Evolutionary conservation across 2,113 vertebrate genomes (phyloP).

Genomic region (Suricata suricatta): DNA sequence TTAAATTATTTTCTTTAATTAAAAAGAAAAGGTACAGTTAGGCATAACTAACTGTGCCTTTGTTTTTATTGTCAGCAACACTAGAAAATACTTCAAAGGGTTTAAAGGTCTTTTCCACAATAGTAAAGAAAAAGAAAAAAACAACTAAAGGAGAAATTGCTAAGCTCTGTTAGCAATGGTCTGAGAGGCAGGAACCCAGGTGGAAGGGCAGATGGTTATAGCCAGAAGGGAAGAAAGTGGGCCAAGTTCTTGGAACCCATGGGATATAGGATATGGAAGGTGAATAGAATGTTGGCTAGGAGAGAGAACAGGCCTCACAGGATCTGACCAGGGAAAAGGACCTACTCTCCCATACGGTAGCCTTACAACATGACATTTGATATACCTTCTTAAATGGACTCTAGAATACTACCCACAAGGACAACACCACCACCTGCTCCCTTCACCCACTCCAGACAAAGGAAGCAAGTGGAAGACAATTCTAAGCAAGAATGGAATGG

Average conservation of each 20-base stretch:
- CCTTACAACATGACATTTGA: neutral
- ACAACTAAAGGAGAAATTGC: neutral
- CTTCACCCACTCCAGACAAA: neutral
- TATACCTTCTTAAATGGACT: neutral
- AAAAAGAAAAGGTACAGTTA: neutral
- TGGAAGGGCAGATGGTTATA: conserved; percentile 63
- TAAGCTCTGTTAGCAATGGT: neutral
- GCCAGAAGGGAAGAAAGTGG: conserved; percentile 51
- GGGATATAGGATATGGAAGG: conserved; percentile 36
- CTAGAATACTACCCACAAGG: neutral
- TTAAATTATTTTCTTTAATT: conserved; percentile 10
- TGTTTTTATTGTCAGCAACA: neutral
- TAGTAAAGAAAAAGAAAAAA: no score
- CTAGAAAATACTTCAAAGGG: neutral
- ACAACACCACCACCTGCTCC: neutral
- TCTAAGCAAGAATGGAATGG: neutral
- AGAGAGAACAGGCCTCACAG: neutral
- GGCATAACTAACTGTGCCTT: neutral
- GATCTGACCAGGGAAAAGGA: neutral
- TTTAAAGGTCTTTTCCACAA: neutral
- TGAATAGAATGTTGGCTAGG: conserved; percentile 19
- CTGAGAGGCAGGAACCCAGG: conserved; percentile 20
- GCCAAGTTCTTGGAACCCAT: conserved; percentile 47
- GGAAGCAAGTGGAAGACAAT: neutral
- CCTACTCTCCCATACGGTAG: neutral